A percentile compares a stretch with the other conserved stretches of the same genome.
phyloP scores from a whole-genome alignment of 2,797 vertebrate genomes.

The Merluccius polli region DNA sequence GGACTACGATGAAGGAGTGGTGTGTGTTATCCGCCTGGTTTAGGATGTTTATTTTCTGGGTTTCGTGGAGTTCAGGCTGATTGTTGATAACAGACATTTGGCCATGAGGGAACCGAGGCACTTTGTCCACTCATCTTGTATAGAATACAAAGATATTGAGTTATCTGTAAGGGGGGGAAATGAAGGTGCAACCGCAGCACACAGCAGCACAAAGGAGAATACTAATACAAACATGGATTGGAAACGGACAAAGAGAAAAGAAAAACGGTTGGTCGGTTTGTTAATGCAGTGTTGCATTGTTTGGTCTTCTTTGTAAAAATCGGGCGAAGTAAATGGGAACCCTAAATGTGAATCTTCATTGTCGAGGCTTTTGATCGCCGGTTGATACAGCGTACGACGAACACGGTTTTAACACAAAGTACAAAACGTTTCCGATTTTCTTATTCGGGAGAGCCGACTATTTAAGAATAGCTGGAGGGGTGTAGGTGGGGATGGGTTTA shows the following conservation, averaged over 20 bases:
- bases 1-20: not conserved
- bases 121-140: not conserved
- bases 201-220: not conserved
- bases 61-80: not conserved
- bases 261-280: not conserved
- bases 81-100: slow-evolving; percentile 2
- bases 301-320: not conserved
- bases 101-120: not conserved
- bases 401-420: not conserved
- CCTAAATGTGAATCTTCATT: not conserved
- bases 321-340: not conserved
- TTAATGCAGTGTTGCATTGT: not conserved
- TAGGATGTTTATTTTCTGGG: not conserved
- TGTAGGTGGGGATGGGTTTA: not conserved
- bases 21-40: not conserved
- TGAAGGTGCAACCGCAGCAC: not conserved
- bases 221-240: not conserved
- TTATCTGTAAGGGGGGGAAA: not conserved
- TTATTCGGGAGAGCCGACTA: not conserved
- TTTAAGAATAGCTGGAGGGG: not conserved
- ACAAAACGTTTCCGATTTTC: not conserved
- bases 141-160: not conserved
- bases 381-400: not conserved
- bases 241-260: not conserved
- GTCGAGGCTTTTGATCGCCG: no score